phyloP scores from a whole-genome alignment of 2,888 invertebrate genomes.

The Coenonympha glycerion region DNA sequence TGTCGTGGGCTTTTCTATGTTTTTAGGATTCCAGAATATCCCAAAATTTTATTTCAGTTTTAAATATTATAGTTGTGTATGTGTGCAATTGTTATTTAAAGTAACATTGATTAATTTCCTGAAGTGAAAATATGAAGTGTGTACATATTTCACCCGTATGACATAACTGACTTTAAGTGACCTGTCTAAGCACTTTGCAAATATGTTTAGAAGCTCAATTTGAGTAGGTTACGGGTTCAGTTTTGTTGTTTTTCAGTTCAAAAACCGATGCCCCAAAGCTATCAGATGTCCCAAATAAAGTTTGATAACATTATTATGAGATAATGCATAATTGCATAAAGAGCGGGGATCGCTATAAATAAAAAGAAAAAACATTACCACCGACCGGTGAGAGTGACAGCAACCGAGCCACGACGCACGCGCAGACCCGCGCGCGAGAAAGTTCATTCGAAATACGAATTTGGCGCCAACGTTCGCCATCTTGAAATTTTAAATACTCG shows the following conservation, averaged over 20 bases:
- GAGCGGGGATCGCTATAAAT: slow-evolving; percentile 65
- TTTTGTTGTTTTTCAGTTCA: neutral
- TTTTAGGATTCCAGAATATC: too few species aligned
- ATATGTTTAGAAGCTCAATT: too few species aligned
- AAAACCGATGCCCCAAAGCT: slow-evolving; percentile 21
- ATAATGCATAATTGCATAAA: slow-evolving; percentile 45
- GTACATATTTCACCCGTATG: too few species aligned
- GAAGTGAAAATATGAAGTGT: too few species aligned
- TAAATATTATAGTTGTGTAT: too few species aligned
- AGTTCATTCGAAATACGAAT: slow-evolving; percentile 47
- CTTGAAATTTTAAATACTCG: slow-evolving; percentile 10
- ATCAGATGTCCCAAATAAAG: slow-evolving; percentile 43
- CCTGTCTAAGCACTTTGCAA: too few species aligned
- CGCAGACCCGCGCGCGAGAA: slow-evolving; percentile 45
- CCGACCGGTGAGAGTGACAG: slow-evolving; percentile 65
- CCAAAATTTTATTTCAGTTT: too few species aligned
- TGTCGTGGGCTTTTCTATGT: too few species aligned
- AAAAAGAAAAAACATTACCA: slow-evolving; percentile 59
- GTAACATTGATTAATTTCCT: too few species aligned
- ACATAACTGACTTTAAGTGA: too few species aligned
- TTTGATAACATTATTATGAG: slow-evolving; percentile 60
- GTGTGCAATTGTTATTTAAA: too few species aligned
- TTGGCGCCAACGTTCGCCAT: slow-evolving; percentile 41
- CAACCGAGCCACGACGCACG: slow-evolving; percentile 47
- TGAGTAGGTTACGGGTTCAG: neutral